Evolutionary conservation across 2,113 vertebrate species (phyloP), one percentile per base, ranked within the genome.

Genomic region (Jaculus jaculus): DNA sequence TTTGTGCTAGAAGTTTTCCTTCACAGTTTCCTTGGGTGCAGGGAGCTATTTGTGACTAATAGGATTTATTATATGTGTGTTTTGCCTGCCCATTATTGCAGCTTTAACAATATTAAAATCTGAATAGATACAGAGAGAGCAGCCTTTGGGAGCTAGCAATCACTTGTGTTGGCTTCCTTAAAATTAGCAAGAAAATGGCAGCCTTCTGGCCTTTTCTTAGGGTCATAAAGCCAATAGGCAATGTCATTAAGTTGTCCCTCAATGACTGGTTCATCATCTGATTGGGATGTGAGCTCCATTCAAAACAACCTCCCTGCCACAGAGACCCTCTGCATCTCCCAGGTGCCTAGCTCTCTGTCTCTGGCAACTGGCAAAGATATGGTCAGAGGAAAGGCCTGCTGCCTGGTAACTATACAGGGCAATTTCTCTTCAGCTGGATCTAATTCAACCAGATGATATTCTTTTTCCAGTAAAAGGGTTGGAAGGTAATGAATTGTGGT

Each of bases 391-490:
- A 93, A 90, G 84, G 78, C 93, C 34, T 69, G 54, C 74, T 34
- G 63, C 91, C 75, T 12, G 26, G 42, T 89, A 84, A 15, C 0
- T 61, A 88, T 83, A 86, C 63, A 92, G 91, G 96, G 90, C 89
- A 89, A 94, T 81, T 95, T 94, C 80, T 96, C 92, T 93, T 93
- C 84, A 65, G 75, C 95, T 94, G 89, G 80, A 74, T 96, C 94
- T 86, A 74, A 92, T 93, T 96, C 95, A 94, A 73, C 93, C 95
- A 37, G n/a, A 9, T 2, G 2, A 39, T 37, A 4, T 34, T 73
- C 80, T 90, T 96, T 97, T 94, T 97, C 94, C 94, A 95, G 85
- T 20, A 89, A 91, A 97, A 86, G 86, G 83, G 87, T 60, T 91
- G 94, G 84, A 91, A 94, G 93, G 87, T 83, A 96, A 94, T 89